phyloP scores from a whole-genome alignment of 2,888 invertebrate genomes.

The Poecilobothrus nobilitatus region DNA sequence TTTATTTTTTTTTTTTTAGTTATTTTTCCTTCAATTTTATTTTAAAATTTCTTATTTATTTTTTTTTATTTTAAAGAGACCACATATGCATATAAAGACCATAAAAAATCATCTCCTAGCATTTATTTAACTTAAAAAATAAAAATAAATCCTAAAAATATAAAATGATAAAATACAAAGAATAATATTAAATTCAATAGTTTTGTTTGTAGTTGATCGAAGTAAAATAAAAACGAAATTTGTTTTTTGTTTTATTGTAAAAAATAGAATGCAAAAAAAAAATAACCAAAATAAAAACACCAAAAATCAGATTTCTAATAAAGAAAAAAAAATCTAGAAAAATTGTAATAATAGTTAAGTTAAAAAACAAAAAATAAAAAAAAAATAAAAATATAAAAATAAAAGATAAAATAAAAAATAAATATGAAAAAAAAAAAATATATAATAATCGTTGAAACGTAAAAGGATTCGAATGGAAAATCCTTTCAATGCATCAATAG shows the following conservation, averaged over 20 bases:
- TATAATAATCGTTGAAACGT: slow-evolving; percentile 1
- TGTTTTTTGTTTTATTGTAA: neutral
- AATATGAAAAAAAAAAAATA: neutral
- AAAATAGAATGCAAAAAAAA: neutral
- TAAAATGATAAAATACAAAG: too few relatives aligned
- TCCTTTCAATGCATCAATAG: slow-evolving; percentile 26
- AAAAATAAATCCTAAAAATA: too few relatives aligned
- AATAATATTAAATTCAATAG: neutral
- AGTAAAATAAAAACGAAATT: neutral
- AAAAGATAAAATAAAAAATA: neutral
- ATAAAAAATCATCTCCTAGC: neutral
- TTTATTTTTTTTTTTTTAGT: too few relatives aligned
- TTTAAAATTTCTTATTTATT: neutral
- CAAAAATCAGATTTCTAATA: neutral
- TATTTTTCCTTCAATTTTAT: too few relatives aligned
- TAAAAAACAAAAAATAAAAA: neutral
- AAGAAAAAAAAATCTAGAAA: too few relatives aligned
- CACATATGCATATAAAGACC: neutral
- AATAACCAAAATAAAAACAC: neutral
- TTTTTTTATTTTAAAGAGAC: neutral
- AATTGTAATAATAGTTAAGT: too few relatives aligned
- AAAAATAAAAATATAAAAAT: neutral
- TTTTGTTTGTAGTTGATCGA: neutral
- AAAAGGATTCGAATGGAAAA: slow-evolving; percentile 27
- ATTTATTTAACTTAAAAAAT: neutral